Percentiles rank a stretch among this genome's conserved stretches.
Conservation (phyloP, 1,140 invertebrate genomes). For the Hyles euphorbiae region DNA sequence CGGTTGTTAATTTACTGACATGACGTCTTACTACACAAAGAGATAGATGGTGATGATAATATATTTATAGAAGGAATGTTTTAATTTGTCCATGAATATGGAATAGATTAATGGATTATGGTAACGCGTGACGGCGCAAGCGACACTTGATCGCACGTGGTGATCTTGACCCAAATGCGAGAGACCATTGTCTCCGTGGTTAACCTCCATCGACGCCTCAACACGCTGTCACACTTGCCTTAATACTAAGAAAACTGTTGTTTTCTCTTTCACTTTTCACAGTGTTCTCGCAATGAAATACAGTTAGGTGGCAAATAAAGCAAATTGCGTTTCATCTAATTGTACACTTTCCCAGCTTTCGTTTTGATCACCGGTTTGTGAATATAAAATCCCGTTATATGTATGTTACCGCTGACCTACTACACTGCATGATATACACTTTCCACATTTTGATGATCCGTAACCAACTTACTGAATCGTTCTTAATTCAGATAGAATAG, state of each 20-base stretch:
- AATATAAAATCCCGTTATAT: slow-evolving; percentile 44
- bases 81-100: too few species aligned
- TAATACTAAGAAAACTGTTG: slow-evolving; percentile 14
- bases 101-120: slow-evolving; percentile 2
- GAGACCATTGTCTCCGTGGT: slow-evolving; percentile 49
- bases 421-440: slow-evolving; percentile 44
- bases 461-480: slow-evolving; percentile 7
- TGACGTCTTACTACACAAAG: too few species aligned
- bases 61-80: too few species aligned
- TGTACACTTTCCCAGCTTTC: slow-evolving; percentile 64
- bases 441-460: slow-evolving; percentile 31
- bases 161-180: slow-evolving; percentile 65
- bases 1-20: too few species aligned
- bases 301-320: slow-evolving; percentile 7
- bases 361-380: slow-evolving; percentile 42
- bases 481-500: too few species aligned
- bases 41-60: too few species aligned
- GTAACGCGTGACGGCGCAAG: slow-evolving; percentile 35
- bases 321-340: slow-evolving; percentile 36
- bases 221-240: background rate
- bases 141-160: slow-evolving; percentile 34
- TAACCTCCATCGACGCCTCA: slow-evolving; percentile 46
- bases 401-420: slow-evolving; percentile 40
- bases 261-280: slow-evolving; percentile 17
- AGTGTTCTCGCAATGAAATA: slow-evolving; percentile 2